Percentiles rank a stretch among this genome's conserved stretches.
phyloP scores from a whole-genome alignment of 2,113 vertebrate species.

The Polypterus bichir region DNA sequence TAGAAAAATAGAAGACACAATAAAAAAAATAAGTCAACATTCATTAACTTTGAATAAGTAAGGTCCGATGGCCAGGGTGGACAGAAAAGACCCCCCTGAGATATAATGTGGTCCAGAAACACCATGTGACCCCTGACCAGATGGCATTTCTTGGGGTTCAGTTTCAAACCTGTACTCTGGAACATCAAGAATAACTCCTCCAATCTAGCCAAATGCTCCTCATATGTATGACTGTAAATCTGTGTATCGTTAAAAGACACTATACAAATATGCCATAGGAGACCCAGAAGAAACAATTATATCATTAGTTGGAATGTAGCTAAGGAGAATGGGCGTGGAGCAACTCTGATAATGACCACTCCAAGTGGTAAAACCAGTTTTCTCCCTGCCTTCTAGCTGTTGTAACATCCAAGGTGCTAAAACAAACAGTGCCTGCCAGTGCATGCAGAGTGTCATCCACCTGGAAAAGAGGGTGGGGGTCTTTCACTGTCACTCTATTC shows the following conservation, averaged over 20 bases:
- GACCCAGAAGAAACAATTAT: neutral
- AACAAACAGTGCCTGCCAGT: neutral
- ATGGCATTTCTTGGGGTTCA: too few relatives aligned
- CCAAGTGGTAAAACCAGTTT: neutral
- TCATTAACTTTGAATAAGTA: too few relatives aligned
- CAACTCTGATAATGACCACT: neutral
- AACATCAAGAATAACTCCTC: too few relatives aligned
- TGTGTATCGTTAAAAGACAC: neutral
- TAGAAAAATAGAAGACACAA: too few relatives aligned
- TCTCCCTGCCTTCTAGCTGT: neutral
- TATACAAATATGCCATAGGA: neutral
- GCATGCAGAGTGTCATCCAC: neutral
- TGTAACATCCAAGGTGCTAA: neutral
- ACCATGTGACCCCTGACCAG: too few relatives aligned
- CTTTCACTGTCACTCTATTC: too few relatives aligned
- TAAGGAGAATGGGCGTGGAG: neutral
- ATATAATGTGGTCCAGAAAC: too few relatives aligned
- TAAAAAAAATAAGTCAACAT: too few relatives aligned
- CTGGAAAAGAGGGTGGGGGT: too few relatives aligned
- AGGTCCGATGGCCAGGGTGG: too few relatives aligned
- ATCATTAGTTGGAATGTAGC: neutral
- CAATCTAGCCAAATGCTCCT: neutral
- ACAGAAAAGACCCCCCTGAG: too few relatives aligned
- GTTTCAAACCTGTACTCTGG: too few relatives aligned
- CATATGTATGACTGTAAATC: neutral